A percentile compares a stretch with the other conserved stretches of the same genome.
Evolutionary conservation across 2,888 invertebrate species (phyloP).

Genomic region (Eumacrocentrus americanus): DNA sequence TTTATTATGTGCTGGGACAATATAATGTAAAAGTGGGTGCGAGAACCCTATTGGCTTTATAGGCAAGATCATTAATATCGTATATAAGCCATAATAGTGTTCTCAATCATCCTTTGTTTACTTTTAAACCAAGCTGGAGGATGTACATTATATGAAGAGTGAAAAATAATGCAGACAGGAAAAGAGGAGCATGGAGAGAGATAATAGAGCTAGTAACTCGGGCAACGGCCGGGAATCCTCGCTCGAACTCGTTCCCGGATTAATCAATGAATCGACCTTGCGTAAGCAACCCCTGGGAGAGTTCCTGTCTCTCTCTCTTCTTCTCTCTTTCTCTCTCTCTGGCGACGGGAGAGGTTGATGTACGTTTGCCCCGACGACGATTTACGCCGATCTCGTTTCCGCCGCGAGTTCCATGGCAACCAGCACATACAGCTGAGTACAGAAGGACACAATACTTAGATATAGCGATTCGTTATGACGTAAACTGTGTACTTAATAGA

Average conservation of each 20-base stretch:
- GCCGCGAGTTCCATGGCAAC: constrained; percentile 13
- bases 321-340: constrained; percentile 15
- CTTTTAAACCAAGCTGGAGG: neutral
- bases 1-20: constrained; percentile 2
- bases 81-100: too few relatives aligned
- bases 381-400: constrained; percentile 9
- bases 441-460: neutral
- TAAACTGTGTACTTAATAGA: neutral
- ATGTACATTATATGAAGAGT: too few relatives aligned
- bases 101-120: neutral
- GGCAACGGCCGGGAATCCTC: constrained; percentile 34
- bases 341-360: constrained; percentile 12
- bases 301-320: constrained; percentile 16
- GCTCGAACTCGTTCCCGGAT: constrained; percentile 30
- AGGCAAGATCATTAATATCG: too few relatives aligned
- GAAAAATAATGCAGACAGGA: too few relatives aligned
- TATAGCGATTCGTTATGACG: neutral
- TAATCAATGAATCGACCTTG: constrained; percentile 41
- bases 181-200: too few relatives aligned
- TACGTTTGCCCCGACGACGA: constrained; percentile 19
- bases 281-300: constrained; percentile 32
- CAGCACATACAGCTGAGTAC: neutral
- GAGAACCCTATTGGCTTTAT: too few relatives aligned
- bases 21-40: too few relatives aligned
- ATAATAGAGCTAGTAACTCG: constrained; percentile 30